Percentiles rank a stretch among this genome's conserved stretches.
phyloP scores from a whole-genome alignment of 2,113 vertebrate species.

The Bubo blakistoni region DNA sequence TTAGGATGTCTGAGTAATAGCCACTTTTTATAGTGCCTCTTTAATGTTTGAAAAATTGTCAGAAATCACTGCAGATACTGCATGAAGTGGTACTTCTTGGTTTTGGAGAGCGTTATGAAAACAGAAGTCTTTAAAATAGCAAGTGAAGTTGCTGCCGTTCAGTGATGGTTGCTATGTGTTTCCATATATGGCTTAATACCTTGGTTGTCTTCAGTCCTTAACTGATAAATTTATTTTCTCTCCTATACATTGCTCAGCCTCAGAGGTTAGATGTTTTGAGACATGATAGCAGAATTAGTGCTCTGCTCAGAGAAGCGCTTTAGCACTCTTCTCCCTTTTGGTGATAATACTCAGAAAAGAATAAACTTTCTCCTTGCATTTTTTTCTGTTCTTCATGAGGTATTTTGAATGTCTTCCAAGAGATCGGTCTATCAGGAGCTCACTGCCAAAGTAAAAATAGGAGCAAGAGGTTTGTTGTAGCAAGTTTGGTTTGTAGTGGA shows the following conservation, averaged over 20 bases:
- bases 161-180: not conserved
- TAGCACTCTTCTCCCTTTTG: not conserved
- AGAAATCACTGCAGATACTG: not conserved
- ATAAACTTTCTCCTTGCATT: not conserved
- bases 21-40: not conserved
- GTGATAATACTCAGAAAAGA: not conserved
- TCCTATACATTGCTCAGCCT: not conserved
- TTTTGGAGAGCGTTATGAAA: not conserved
- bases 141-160: not conserved
- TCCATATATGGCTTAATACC: not conserved
- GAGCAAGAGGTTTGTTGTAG: not conserved
- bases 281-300: not conserved
- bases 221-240: not conserved
- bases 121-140: not conserved
- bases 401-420: not conserved
- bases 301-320: not conserved
- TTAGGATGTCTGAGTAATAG: not conserved
- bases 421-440: not conserved
- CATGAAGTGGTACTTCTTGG: not conserved
- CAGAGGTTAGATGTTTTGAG: not conserved
- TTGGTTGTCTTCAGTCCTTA: not conserved
- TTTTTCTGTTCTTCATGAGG: not conserved
- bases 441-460: not conserved
- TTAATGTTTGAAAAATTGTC: not conserved
- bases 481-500: not conserved